A percentile compares a stretch with the other conserved stretches of the same genome.
phyloP scores from a whole-genome alignment of 2,113 vertebrate genomes.

The Periophthalmus modestus region DNA sequence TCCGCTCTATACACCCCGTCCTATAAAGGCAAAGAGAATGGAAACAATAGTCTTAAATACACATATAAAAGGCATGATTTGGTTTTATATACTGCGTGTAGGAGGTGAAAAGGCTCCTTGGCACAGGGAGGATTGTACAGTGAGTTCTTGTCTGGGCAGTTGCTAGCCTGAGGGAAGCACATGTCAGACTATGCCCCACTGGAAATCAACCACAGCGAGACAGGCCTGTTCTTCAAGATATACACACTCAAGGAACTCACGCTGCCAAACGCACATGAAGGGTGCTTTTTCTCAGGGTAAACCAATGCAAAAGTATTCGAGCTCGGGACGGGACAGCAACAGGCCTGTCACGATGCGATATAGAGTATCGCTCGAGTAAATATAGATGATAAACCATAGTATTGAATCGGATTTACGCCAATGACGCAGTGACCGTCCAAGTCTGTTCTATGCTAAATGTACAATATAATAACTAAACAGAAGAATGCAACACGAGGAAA shows the following conservation, averaged over 20 bases:
- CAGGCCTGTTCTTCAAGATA: conserved; percentile 34
- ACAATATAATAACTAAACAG: too few relatives aligned
- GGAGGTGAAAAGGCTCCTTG: conserved; percentile 21
- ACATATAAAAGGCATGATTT: conserved; percentile 8
- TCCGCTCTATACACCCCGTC: not conserved
- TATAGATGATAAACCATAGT: too few relatives aligned
- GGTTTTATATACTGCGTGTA: conserved; percentile 5
- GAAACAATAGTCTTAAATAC: conserved; percentile 9
- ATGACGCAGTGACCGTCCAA: too few relatives aligned
- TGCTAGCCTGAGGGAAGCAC: not conserved
- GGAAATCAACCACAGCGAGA: not conserved
- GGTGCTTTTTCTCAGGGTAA: not conserved
- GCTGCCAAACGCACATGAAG: not conserved
- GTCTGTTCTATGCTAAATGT: too few relatives aligned
- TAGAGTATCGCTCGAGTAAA: too few relatives aligned
- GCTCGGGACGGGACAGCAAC: too few relatives aligned
- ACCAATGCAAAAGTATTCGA: too few relatives aligned
- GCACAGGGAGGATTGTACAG: conserved; percentile 19
- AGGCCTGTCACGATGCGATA: too few relatives aligned
- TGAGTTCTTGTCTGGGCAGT: conserved; percentile 17
- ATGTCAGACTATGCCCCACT: not conserved
- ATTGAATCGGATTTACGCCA: too few relatives aligned
- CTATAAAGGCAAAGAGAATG: not conserved
- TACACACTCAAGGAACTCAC: not conserved
- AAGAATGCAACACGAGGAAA: too few relatives aligned